A percentile compares a stretch with the other conserved stretches of the same genome.
phyloP scores from a whole-genome alignment of 2,113 vertebrate species.

The Albula goreensis region DNA sequence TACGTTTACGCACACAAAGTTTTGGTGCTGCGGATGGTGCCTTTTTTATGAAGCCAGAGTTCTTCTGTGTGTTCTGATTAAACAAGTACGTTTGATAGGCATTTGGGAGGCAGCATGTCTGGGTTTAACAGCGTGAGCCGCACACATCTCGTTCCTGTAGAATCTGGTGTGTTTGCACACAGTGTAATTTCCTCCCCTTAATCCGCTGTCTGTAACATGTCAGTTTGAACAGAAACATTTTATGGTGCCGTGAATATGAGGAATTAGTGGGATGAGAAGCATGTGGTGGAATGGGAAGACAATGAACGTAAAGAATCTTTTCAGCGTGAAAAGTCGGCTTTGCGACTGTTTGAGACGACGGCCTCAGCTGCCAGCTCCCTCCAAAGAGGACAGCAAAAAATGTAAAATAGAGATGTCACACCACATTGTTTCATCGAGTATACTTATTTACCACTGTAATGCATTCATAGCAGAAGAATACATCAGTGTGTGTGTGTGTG shows the following conservation, averaged over 20 bases:
- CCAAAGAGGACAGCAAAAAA: neutral
- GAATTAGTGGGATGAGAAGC: slow-evolving; percentile 37
- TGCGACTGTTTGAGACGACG: neutral
- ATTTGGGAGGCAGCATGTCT: slow-evolving; percentile 6
- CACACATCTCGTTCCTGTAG: neutral
- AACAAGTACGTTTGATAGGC: slow-evolving; percentile 16
- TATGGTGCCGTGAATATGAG: slow-evolving; percentile 40
- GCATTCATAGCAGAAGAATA: no score
- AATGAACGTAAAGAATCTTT: neutral
- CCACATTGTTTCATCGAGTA: no score
- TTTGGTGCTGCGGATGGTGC: no score
- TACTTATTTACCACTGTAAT: no score
- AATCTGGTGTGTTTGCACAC: slow-evolving; percentile 12
- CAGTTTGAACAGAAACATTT: slow-evolving; percentile 46
- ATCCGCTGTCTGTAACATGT: slow-evolving; percentile 44
- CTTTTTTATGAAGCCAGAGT: neutral
- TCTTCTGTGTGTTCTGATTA: neutral
- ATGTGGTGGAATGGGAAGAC: slow-evolving; percentile 17
- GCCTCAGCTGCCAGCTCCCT: neutral
- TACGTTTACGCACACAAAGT: no score
- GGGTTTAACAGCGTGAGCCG: neutral
- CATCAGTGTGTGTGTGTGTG: no score
- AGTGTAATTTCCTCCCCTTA: slow-evolving; percentile 39
- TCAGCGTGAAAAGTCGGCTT: no score
- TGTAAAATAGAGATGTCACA: neutral